A percentile compares a stretch with the other conserved stretches of the same genome.
Evolutionary conservation across 2,113 vertebrate genomes (phyloP).

Genomic region (Mirza zaza): DNA sequence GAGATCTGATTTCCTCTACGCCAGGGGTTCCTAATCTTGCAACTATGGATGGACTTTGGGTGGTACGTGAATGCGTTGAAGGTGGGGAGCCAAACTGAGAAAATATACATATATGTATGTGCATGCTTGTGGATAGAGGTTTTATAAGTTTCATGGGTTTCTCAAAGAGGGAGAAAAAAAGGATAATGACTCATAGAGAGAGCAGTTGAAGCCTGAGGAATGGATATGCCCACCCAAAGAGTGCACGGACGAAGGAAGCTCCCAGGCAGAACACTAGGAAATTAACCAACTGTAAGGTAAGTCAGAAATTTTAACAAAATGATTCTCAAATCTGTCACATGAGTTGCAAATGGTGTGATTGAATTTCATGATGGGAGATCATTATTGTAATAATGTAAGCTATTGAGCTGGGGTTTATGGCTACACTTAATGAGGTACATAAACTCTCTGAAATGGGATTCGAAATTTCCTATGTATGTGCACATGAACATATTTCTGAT

Average conservation of each 20-base stretch:
- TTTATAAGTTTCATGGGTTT: conserved; percentile 22
- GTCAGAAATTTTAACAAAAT: neutral
- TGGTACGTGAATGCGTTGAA: neutral
- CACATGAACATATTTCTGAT: neutral
- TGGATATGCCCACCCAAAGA: neutral
- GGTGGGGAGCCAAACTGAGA: neutral
- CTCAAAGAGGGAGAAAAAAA: neutral
- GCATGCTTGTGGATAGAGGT: neutral
- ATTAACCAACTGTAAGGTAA: neutral
- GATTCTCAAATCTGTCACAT: neutral
- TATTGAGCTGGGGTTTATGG: neutral
- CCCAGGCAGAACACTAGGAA: neutral
- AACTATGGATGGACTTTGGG: neutral
- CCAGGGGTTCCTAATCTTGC: neutral
- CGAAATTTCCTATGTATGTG: neutral
- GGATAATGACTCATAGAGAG: neutral
- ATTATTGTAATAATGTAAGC: neutral
- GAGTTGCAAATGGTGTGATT: neutral
- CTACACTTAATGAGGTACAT: neutral
- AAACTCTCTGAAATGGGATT: neutral
- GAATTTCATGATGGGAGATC: neutral
- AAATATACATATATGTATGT: neutral
- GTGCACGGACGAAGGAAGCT: neutral
- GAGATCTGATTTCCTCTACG: neutral
- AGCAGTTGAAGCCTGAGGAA: neutral